Evolutionary conservation across 2,797 vertebrate species (phyloP).

Genomic region (Gorsachius magnificus): DNA sequence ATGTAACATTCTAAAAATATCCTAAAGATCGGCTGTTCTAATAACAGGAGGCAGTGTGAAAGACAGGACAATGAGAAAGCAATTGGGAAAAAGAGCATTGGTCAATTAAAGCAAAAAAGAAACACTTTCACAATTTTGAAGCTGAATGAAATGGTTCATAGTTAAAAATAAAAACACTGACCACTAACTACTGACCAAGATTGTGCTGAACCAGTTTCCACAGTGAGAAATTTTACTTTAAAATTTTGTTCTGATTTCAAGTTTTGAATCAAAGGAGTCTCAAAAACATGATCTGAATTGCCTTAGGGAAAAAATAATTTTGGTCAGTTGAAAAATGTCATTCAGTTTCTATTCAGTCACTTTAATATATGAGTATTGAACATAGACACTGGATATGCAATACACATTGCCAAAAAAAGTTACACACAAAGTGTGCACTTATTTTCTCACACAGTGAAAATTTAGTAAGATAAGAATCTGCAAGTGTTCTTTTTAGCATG

Average conservation of each 20-base stretch:
- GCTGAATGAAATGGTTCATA: background rate
- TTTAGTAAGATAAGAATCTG: background rate
- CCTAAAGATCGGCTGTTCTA: background rate
- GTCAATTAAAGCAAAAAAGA: background rate
- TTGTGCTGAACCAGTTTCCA: background rate
- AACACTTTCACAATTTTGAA: background rate
- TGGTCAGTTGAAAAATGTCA: background rate
- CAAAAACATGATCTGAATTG: background rate
- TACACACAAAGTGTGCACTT: background rate
- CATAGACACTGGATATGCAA: background rate
- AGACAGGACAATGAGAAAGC: background rate
- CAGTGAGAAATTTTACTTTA: background rate
- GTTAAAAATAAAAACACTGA: background rate
- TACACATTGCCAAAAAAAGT: background rate
- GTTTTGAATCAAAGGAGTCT: background rate
- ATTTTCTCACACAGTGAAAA: background rate
- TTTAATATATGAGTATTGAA: background rate
- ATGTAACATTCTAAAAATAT: background rate
- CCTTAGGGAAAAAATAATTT: background rate
- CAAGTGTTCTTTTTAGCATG: background rate
- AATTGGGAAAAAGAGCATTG: background rate
- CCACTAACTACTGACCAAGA: background rate
- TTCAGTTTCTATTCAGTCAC: background rate
- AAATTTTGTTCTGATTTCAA: background rate
- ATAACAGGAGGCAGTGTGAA: background rate